Evolutionary conservation across 2,888 invertebrate genomes (phyloP).

Genomic region (Parnassius glacialis): DNA sequence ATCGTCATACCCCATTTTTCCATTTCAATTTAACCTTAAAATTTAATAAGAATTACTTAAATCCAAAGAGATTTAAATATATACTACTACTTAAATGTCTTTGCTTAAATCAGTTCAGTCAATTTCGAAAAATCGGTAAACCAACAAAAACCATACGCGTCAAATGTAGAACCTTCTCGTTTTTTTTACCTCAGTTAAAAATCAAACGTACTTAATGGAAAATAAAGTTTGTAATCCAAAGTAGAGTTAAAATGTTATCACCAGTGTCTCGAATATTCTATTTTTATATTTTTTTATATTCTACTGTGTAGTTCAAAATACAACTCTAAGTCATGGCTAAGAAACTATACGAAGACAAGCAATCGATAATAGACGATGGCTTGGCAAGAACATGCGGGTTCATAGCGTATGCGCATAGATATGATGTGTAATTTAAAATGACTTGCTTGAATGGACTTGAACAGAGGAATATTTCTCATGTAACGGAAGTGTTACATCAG

Average conservation of each 20-base stretch:
- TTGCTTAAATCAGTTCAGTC: too few relatives aligned
- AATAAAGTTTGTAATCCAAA: background rate
- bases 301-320: background rate
- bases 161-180: too few relatives aligned
- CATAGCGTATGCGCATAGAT: slow-evolving; percentile 75
- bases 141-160: background rate
- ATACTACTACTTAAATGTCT: too few relatives aligned
- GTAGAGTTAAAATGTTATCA: background rate
- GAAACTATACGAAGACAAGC: slow-evolving; percentile 11
- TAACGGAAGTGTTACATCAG: slow-evolving; percentile 57
- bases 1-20: too few relatives aligned
- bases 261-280: background rate
- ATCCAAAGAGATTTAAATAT: too few relatives aligned
- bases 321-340: background rate
- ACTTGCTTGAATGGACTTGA: slow-evolving; percentile 63
- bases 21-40: background rate
- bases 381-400: slow-evolving; percentile 55
- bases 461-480: slow-evolving; percentile 60
- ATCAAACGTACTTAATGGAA: background rate
- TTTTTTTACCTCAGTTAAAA: background rate
- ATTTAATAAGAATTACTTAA: background rate
- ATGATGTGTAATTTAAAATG: slow-evolving; percentile 65
- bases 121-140: background rate
- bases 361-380: slow-evolving; percentile 35
- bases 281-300: slow-evolving; percentile 1